A percentile compares a stretch with the other conserved stretches of the same genome.
Conservation (phyloP, 92 coral and sea anemone species). For the Parazoanthus darwini region DNA sequence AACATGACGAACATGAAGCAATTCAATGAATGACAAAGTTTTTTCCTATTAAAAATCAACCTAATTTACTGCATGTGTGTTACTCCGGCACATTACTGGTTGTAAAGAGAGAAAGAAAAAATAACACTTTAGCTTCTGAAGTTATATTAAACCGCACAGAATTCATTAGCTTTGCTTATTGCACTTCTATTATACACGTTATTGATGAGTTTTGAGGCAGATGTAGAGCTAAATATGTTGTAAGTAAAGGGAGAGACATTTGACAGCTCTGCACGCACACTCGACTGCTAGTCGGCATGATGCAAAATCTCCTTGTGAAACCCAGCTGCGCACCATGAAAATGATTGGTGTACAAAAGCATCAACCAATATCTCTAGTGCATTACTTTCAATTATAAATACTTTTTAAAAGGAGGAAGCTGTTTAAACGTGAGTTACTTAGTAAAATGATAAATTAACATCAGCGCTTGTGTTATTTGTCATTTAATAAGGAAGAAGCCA, state of each 20-base stretch:
- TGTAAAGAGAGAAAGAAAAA: neutral
- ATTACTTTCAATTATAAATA: neutral
- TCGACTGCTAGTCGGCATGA: too few relatives aligned
- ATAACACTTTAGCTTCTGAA: neutral
- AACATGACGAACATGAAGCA: neutral
- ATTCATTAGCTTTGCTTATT: too few relatives aligned
- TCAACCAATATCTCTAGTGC: neutral
- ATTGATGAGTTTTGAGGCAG: neutral
- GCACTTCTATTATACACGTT: neutral
- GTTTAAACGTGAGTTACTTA: conserved; percentile 30
- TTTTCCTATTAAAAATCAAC: too few relatives aligned
- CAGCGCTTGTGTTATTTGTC: conserved; percentile 42
- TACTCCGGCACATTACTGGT: too few relatives aligned
- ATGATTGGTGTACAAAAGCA: too few relatives aligned
- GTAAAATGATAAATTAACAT: conserved; percentile 33
- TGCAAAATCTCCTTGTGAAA: too few relatives aligned
- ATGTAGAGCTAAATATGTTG: too few relatives aligned
- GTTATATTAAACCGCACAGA: neutral
- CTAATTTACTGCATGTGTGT: too few relatives aligned
- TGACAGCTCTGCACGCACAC: too few relatives aligned
- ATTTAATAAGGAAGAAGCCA: conserved; percentile 30
- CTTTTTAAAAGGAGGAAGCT: neutral
- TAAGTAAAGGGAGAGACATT: neutral
- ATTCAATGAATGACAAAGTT: neutral
- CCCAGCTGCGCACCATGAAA: too few relatives aligned